Evolutionary conservation across 2,113 vertebrate genomes (phyloP).

Genomic region (Panthera tigris): DNA sequence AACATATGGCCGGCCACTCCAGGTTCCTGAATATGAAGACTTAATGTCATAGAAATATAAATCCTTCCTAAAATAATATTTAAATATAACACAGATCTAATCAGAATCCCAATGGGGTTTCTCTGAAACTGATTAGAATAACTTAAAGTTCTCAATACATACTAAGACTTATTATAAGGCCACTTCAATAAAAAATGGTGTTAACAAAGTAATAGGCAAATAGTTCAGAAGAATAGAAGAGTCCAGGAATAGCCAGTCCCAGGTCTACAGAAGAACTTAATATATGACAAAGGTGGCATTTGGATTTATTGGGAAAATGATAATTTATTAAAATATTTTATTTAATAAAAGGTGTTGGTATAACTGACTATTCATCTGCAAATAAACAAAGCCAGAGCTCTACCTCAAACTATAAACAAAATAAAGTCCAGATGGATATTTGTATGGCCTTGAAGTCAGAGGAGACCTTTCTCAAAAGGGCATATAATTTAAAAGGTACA

Average conservation of each 20-base stretch:
- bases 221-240: background rate
- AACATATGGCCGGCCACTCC: background rate
- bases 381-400: background rate
- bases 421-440: background rate
- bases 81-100: slow-evolving; percentile 23
- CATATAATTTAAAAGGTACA: slow-evolving; percentile 20
- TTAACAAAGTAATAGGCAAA: background rate
- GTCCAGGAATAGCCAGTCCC: background rate
- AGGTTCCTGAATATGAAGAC: background rate
- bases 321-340: background rate
- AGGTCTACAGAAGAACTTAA: background rate
- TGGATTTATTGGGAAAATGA: background rate
- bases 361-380: background rate
- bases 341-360: background rate
- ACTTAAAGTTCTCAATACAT: slow-evolving; percentile 23
- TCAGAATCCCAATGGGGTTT: slow-evolving; percentile 6
- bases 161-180: slow-evolving; percentile 13
- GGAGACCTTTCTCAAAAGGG: background rate
- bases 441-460: background rate
- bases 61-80: slow-evolving; percentile 36
- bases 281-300: background rate
- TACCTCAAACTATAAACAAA: background rate
- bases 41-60: slow-evolving; percentile 10
- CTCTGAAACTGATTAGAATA: slow-evolving; percentile 42
- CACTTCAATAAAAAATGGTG: slow-evolving; percentile 33